Conservation (phyloP, 2,888 invertebrate genomes). For the Hirudinaria manillensis region DNA sequence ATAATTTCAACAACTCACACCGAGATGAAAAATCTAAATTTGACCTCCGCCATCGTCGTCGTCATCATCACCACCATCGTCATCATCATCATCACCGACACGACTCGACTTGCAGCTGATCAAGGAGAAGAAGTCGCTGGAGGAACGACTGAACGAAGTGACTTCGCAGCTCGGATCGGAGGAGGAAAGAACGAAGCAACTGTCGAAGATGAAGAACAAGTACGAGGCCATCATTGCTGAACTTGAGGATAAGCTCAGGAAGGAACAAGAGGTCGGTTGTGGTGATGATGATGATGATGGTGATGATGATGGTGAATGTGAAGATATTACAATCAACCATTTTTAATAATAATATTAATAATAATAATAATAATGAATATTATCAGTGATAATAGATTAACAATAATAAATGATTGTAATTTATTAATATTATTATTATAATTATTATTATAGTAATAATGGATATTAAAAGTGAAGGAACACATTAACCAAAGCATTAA, state of each 20-base stretch:
- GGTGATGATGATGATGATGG: neutral
- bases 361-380: too few species aligned
- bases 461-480: too few species aligned
- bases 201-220: slow-evolving; percentile 78
- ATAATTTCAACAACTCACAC: neutral
- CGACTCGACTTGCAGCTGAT: slow-evolving; percentile 56
- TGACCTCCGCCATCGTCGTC: too few species aligned
- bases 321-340: neutral
- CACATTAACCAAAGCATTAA: too few species aligned
- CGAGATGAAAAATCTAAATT: too few species aligned
- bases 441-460: too few species aligned
- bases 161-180: slow-evolving; percentile 89
- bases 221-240: slow-evolving; percentile 91
- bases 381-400: too few species aligned
- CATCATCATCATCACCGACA: too few species aligned
- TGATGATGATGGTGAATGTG: neutral
- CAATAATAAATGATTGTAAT: too few species aligned
- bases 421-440: too few species aligned
- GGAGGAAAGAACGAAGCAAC: slow-evolving; percentile 76
- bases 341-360: neutral
- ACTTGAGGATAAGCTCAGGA: slow-evolving; percentile 81
- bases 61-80: too few species aligned
- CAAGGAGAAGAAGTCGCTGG: slow-evolving; percentile 90
- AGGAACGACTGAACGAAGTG: slow-evolving; percentile 85
- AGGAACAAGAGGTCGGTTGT: slow-evolving; percentile 66